A percentile compares a stretch with the other conserved stretches of the same genome.
Conservation (phyloP, 2,888 invertebrate species). For the Flexamia atlantica region DNA sequence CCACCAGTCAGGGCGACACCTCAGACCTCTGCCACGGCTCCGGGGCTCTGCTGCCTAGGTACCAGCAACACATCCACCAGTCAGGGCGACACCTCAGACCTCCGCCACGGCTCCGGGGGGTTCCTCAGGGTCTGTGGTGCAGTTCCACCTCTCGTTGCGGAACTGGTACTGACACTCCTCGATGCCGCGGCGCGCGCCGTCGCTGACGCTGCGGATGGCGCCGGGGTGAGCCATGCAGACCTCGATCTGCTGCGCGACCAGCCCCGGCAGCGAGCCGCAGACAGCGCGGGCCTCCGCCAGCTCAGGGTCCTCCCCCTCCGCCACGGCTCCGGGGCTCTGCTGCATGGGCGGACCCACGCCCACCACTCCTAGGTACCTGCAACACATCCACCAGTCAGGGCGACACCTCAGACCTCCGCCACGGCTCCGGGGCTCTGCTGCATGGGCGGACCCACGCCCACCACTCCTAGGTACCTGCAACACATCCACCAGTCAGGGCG, state of each 20-base stretch:
- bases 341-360: constrained; percentile 72
- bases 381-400: neutral
- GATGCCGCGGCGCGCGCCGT: constrained; percentile 89
- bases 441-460: too few species aligned
- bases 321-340: constrained; percentile 65
- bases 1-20: too few species aligned
- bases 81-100: too few species aligned
- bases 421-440: too few species aligned
- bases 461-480: too few species aligned
- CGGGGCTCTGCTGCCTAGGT: too few species aligned
- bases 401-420: too few species aligned
- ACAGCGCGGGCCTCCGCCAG: constrained; percentile 70
- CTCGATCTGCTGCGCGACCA: constrained; percentile 76
- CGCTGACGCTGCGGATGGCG: constrained; percentile 89
- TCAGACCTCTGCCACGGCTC: too few species aligned
- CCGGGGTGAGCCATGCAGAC: constrained; percentile 91
- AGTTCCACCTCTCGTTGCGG: constrained; percentile 92
- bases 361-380: constrained; percentile 73
- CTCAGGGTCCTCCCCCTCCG: constrained; percentile 68
- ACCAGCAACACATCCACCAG: too few species aligned
- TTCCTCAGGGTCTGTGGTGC: constrained; percentile 81
- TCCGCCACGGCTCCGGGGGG: too few species aligned
- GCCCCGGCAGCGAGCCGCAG: constrained; percentile 73
- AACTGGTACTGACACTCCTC: constrained; percentile 94
- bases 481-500: too few species aligned